phyloP scores from a whole-genome alignment of 2,113 vertebrate species.

The Saguinus midas region DNA sequence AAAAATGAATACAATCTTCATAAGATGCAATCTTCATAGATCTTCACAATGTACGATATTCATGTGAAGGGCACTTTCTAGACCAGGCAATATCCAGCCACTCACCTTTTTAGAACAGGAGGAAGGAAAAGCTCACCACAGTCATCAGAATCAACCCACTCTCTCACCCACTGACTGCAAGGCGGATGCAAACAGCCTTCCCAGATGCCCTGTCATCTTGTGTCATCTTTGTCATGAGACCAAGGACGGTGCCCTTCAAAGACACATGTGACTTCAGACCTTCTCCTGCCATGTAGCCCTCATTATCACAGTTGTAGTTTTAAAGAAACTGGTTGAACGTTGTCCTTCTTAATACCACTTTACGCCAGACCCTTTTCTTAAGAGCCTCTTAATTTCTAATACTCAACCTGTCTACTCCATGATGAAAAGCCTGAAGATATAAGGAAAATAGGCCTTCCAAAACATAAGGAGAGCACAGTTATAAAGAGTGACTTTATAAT shows the following conservation, averaged over 20 bases:
- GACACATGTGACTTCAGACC: not conserved
- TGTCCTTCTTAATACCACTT: not conserved
- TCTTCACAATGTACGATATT: not conserved
- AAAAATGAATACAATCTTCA: not conserved
- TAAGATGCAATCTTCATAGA: too few relatives aligned
- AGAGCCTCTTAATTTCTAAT: not conserved
- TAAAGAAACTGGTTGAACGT: not conserved
- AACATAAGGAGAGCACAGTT: not conserved
- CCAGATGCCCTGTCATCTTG: constrained; percentile 34
- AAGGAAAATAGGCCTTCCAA: not conserved
- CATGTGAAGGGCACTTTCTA: not conserved
- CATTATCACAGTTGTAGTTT: not conserved
- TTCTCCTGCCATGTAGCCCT: not conserved
- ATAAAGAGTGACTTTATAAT: not conserved
- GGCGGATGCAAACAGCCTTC: not conserved
- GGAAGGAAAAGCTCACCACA: not conserved
- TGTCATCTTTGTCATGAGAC: constrained; percentile 62
- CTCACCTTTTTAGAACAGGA: constrained; percentile 5
- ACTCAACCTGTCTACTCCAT: not conserved
- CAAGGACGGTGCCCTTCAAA: not conserved
- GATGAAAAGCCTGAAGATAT: not conserved
- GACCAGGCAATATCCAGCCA: not conserved
- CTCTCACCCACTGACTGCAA: not conserved
- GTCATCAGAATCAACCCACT: constrained; percentile 49
- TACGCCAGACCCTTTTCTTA: not conserved